phyloP scores from a whole-genome alignment of 2,888 invertebrate species.

The Eurytoma adleriae region DNA sequence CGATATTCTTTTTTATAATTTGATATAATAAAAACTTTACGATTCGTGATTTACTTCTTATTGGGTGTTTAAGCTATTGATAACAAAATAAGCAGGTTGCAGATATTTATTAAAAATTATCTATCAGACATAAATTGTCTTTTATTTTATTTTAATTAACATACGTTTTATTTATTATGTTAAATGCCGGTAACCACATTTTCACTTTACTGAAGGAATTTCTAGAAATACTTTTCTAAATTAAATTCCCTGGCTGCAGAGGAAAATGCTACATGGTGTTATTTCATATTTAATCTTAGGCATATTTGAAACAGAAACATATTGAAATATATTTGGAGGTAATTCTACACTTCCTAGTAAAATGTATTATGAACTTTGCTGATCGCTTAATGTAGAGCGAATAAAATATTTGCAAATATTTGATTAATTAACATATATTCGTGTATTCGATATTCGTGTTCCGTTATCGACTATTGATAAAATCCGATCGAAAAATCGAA shows the following conservation, averaged over 20 bases:
- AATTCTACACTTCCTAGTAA: too few species aligned
- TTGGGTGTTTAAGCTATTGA: too few species aligned
- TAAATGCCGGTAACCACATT: slow-evolving; percentile 37
- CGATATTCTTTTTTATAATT: too few species aligned
- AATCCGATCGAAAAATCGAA: not conserved
- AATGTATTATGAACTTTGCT: too few species aligned
- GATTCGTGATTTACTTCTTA: too few species aligned
- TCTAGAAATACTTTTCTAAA: slow-evolving; percentile 52
- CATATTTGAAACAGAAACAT: slow-evolving; percentile 7
- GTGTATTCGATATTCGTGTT: too few species aligned
- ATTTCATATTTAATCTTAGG: slow-evolving; percentile 11
- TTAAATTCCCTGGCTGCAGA: slow-evolving; percentile 42
- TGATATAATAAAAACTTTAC: too few species aligned
- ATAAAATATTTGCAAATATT: too few species aligned
- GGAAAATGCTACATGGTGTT: slow-evolving; percentile 25
- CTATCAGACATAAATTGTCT: not conserved
- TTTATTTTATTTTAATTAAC: not conserved
- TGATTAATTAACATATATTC: too few species aligned
- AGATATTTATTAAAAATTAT: not conserved
- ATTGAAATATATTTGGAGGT: too few species aligned
- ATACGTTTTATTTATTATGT: slow-evolving; percentile 26
- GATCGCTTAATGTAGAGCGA: too few species aligned
- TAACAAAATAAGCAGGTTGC: not conserved
- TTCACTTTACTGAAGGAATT: slow-evolving; percentile 48
- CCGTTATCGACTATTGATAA: too few species aligned